These are phyloP conservation scores for Hypomecis atomaria DNA, from an alignment of 2,888 invertebrate species.

Conservation along the genomic window DNA sequence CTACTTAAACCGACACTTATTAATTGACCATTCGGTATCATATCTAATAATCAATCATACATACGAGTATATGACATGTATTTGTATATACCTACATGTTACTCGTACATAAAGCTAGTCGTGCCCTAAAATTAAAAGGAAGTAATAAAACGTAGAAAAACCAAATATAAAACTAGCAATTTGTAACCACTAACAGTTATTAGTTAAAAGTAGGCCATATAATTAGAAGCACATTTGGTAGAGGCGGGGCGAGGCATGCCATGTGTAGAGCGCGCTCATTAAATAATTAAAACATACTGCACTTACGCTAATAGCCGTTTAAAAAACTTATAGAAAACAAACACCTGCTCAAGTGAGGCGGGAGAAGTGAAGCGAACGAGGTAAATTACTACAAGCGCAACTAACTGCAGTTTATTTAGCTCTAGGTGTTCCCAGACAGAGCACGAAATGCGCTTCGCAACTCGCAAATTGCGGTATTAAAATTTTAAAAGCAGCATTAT, in stretches of 20 bases:
- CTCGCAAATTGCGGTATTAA: constrained; percentile 70
- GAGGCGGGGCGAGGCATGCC: constrained; percentile 53
- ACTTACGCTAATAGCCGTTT: constrained; percentile 57
- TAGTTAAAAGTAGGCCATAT: constrained; percentile 69
- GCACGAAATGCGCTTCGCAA: constrained; percentile 50
- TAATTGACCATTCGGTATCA: neutral
- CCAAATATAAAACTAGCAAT: constrained; percentile 65
- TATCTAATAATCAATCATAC: constrained; percentile 1
- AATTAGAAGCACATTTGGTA: constrained; percentile 73
- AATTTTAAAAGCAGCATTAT: constrained; percentile 69
- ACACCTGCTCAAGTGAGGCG: constrained; percentile 47
- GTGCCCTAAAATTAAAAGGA: constrained; percentile 13
- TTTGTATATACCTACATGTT: no score
- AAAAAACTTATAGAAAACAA: constrained; percentile 53
- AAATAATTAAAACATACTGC: constrained; percentile 66
- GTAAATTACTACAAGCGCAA: constrained; percentile 47
- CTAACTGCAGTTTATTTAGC: constrained; percentile 8
- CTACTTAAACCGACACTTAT: no score
- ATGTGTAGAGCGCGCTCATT: constrained; percentile 58
- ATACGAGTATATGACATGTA: neutral
- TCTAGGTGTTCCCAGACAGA: constrained; percentile 32
- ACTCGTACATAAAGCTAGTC: constrained; percentile 1
- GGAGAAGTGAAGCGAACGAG: constrained; percentile 33
- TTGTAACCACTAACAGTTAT: constrained; percentile 65
- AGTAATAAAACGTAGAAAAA: constrained; percentile 49